Evolutionary conservation across 2,888 invertebrate species (phyloP).

Genomic region (Dendrolimus houi): DNA sequence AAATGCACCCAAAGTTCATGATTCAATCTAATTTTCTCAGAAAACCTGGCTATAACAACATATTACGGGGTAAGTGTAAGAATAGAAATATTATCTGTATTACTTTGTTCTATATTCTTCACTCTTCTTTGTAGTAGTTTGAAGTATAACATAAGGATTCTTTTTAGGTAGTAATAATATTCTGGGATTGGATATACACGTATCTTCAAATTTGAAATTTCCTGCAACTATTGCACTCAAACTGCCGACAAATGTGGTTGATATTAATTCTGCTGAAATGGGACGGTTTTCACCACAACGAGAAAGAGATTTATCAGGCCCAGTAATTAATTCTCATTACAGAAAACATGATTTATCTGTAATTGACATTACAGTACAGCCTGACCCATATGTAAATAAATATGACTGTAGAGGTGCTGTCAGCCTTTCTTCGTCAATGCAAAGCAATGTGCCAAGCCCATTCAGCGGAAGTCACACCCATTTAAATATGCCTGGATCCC

Average conservation of each 20-base stretch:
- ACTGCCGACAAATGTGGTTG: constrained; percentile 77
- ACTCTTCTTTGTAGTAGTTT: background rate
- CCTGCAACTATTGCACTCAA: constrained; percentile 72
- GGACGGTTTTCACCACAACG: constrained; percentile 80
- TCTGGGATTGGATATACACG: constrained; percentile 55
- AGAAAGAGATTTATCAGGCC: constrained; percentile 78
- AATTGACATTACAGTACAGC: constrained; percentile 50
- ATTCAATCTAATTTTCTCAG: background rate
- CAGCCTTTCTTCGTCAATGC: constrained; percentile 82
- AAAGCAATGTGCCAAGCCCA: constrained; percentile 84
- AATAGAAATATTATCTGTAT: background rate
- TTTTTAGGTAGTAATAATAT: constrained; percentile 27
- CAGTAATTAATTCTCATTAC: constrained; percentile 71
- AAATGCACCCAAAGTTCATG: constrained; percentile 10
- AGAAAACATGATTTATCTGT: constrained; percentile 33
- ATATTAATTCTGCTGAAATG: constrained; percentile 79
- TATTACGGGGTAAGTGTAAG: constrained; percentile 14
- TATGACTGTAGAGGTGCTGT: constrained; percentile 82
- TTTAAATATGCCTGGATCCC: constrained; percentile 85
- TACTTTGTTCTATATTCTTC: background rate
- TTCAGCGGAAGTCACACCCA: constrained; percentile 79
- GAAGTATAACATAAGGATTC: background rate
- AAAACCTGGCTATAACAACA: background rate
- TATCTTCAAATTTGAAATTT: constrained; percentile 62
- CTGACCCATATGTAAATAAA: constrained; percentile 78